Conservation (phyloP, 2,797 vertebrate genomes). For the Enteromius viviparus region DNA sequence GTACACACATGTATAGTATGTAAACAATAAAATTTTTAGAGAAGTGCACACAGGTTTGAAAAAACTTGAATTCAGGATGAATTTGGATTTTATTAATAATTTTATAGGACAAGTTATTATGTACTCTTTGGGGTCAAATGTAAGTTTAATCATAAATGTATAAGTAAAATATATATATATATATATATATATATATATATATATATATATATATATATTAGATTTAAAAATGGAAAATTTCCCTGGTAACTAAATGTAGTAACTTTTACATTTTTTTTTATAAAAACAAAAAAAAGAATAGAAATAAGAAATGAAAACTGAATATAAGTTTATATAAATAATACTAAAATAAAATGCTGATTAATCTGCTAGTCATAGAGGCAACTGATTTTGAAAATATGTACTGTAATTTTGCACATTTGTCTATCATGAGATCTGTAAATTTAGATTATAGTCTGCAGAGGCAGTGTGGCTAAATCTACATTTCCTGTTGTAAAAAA, state of each 20-base stretch:
- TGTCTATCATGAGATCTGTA: not conserved
- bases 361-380: not conserved
- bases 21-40: not conserved
- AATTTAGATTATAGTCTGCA: not conserved
- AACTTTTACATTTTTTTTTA: no score
- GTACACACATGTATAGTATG: no score
- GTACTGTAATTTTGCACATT: not conserved
- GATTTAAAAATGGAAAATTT: not conserved
- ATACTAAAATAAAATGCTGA: not conserved
- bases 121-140: not conserved
- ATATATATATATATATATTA: not conserved
- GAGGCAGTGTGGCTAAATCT: not conserved
- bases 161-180: no score
- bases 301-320: not conserved
- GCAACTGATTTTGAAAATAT: not conserved
- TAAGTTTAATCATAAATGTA: no score
- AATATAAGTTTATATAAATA: not conserved
- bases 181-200: not conserved
- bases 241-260: not conserved
- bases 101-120: not conserved
- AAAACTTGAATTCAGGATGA: not conserved
- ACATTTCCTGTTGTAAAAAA: constrained; percentile 7
- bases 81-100: not conserved
- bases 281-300: not conserved
- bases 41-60: not conserved